Evolutionary conservation across 1,140 invertebrate genomes (phyloP).

Genomic region (Lepidurus couesii): DNA sequence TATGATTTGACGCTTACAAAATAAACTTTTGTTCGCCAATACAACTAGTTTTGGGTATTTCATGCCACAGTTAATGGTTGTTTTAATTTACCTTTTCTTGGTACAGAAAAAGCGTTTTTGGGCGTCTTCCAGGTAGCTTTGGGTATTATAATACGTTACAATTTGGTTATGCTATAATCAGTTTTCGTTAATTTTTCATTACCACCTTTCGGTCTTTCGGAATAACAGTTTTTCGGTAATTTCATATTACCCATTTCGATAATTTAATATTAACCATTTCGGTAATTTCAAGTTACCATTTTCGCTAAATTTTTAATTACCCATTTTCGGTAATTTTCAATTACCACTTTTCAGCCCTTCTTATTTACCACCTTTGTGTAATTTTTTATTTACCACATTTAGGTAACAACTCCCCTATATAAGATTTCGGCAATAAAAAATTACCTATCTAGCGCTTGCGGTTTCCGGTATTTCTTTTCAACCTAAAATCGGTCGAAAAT

Average conservation of each 20-base stretch:
- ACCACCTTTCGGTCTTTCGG: neutral
- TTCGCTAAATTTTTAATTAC: neutral
- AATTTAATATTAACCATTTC: too few relatives aligned
- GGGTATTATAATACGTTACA: neutral
- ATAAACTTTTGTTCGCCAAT: neutral
- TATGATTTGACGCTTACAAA: neutral
- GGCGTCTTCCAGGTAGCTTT: neutral
- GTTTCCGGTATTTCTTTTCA: slow-evolving; percentile 6
- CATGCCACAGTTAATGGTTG: neutral
- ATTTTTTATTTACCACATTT: too few relatives aligned
- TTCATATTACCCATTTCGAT: neutral
- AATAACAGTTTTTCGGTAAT: neutral
- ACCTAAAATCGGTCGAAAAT: too few relatives aligned
- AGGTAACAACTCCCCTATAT: too few relatives aligned
- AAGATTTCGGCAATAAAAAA: neutral
- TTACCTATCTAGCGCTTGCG: slow-evolving; percentile 4
- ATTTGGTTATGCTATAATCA: neutral
- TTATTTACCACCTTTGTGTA: too few relatives aligned
- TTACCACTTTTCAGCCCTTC: too few relatives aligned
- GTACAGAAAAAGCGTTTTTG: neutral
- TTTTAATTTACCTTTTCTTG: neutral
- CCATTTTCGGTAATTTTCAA: too few relatives aligned
- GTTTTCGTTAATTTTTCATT: neutral
- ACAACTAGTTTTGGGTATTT: neutral
- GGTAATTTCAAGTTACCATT: neutral